Conservation (phyloP, 2,113 vertebrate genomes). For the Suricata suricatta region DNA sequence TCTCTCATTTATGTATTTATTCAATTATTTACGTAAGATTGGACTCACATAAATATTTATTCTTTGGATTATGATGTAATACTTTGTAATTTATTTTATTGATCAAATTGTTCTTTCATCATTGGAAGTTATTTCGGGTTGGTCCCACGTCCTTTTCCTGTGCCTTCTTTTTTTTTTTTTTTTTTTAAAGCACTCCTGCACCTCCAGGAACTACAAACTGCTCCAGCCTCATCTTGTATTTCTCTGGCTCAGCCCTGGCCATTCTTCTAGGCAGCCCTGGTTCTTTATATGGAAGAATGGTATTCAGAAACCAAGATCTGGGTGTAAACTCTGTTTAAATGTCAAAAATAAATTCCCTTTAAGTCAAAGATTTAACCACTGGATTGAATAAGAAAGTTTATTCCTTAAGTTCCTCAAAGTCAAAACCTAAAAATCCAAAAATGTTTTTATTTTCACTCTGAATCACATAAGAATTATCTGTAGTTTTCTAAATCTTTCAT, state of each 20-base stretch:
- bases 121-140: not conserved
- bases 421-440: not conserved
- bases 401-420: slow-evolving; percentile 28
- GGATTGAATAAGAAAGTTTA: not conserved
- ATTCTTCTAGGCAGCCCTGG: not conserved
- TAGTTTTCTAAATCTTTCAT: not conserved
- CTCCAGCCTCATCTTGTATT: not conserved
- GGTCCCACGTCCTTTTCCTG: not conserved
- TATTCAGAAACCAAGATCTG: not conserved
- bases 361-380: not conserved
- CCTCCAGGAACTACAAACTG: not conserved
- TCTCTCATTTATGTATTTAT: not conserved
- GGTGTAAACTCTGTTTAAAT: not conserved
- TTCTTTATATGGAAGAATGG: not conserved
- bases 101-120: not conserved
- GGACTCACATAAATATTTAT: not conserved
- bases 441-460: slow-evolving; percentile 3
- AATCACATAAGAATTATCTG: not conserved
- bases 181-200: not conserved
- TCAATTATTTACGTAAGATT: not conserved
- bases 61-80: not conserved
- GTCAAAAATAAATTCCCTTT: not conserved
- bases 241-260: not conserved
- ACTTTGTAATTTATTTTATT: not conserved
- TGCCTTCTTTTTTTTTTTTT: no score